phyloP scores from a whole-genome alignment of 2,113 vertebrate genomes.

The Arothron firmamentum region DNA sequence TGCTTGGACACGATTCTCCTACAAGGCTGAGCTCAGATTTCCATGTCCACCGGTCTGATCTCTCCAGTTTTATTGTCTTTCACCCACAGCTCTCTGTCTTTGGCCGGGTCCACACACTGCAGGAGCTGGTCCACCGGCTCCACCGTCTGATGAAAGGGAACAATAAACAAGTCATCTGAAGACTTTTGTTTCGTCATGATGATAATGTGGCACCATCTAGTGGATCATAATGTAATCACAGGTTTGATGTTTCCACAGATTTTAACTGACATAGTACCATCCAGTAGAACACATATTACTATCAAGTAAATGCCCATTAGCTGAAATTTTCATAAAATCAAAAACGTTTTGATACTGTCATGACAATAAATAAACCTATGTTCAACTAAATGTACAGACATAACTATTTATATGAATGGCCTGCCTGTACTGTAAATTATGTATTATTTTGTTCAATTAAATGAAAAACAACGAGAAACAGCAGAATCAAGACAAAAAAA shows the following conservation, averaged over 20 bases:
- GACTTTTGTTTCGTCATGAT: neutral
- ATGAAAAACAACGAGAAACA: neutral
- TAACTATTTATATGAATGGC: too few species aligned
- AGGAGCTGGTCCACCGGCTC: slow-evolving; percentile 96
- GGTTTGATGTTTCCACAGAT: too few species aligned
- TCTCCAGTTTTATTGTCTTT: slow-evolving; percentile 93
- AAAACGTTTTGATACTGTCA: too few species aligned
- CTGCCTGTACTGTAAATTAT: too few species aligned
- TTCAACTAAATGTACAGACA: too few species aligned
- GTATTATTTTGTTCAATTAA: too few species aligned
- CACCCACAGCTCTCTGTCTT: slow-evolving; percentile 96
- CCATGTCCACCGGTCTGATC: slow-evolving; percentile 91
- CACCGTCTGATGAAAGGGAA: slow-evolving; percentile 81
- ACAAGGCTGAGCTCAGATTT: slow-evolving; percentile 78
- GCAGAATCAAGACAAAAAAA: neutral
- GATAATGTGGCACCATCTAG: neutral
- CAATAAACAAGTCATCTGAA: neutral
- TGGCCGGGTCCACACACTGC: slow-evolving; percentile 89
- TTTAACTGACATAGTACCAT: too few species aligned
- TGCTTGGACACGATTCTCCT: slow-evolving; percentile 5
- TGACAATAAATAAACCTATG: too few species aligned
- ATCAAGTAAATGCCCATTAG: too few species aligned
- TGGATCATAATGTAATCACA: neutral
- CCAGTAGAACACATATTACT: too few species aligned
- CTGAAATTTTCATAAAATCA: too few species aligned